phyloP scores from a whole-genome alignment of 2,797 vertebrate species.

The Crypturellus tataupa region DNA sequence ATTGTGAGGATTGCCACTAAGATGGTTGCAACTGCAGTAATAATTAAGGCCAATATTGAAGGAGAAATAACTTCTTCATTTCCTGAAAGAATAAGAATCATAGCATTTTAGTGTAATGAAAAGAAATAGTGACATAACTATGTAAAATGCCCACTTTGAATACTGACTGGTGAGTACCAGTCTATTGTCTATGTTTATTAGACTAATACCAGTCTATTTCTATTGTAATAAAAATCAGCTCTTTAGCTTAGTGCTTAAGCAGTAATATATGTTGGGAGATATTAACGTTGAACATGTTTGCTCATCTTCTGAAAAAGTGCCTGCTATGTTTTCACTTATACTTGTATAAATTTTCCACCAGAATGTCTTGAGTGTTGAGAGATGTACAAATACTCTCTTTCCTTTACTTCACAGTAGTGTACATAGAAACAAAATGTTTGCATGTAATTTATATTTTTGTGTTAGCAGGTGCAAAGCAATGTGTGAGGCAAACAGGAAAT shows the following conservation, averaged over 20 bases:
- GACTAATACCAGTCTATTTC: neutral
- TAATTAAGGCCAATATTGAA: conserved; percentile 7
- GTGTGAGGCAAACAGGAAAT: neutral
- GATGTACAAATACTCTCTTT: neutral
- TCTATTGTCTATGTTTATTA: neutral
- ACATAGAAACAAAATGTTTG: neutral
- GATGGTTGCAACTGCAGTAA: neutral
- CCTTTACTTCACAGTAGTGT: neutral
- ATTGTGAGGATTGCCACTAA: accelerated
- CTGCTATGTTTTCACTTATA: neutral
- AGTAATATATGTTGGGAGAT: neutral
- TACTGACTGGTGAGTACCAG: neutral
- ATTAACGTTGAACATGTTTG: neutral
- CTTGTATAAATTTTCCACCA: neutral
- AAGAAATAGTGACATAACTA: neutral
- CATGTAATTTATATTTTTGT: neutral
- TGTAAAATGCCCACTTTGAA: neutral
- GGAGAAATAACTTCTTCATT: conserved; percentile 20
- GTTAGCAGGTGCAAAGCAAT: accelerated
- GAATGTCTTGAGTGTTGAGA: neutral
- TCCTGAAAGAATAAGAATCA: conserved; percentile 16
- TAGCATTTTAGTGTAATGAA: neutral
- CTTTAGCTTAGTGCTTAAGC: neutral
- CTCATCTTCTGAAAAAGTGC: neutral
- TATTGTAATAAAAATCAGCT: neutral